Conservation (phyloP, 2,797 vertebrate species). For the Coendou prehensilis region DNA sequence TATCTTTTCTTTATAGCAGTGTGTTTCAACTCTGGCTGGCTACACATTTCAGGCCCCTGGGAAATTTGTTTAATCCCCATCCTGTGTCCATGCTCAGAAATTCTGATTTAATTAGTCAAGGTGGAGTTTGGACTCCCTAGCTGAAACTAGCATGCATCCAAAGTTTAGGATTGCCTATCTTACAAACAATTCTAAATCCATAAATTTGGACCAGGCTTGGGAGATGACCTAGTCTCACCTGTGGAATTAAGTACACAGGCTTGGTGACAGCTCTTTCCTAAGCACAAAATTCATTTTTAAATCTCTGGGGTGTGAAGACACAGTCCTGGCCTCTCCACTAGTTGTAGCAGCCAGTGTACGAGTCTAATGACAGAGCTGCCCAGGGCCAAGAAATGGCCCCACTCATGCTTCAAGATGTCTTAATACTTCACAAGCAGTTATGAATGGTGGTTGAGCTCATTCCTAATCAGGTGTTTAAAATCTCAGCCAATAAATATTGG, state of each 20-base stretch:
- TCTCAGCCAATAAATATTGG: slow-evolving; percentile 63
- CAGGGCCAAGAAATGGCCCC: background rate
- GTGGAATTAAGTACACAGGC: background rate
- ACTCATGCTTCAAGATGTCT: background rate
- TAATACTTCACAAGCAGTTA: background rate
- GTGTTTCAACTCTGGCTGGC: background rate
- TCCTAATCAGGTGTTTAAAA: slow-evolving; percentile 53
- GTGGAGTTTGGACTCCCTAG: background rate
- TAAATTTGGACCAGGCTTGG: background rate
- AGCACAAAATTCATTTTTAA: background rate
- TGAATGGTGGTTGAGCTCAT: background rate
- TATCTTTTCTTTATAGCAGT: background rate
- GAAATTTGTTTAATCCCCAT: background rate
- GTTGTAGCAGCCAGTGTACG: background rate
- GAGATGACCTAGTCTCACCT: background rate
- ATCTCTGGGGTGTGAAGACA: background rate
- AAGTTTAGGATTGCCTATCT: background rate
- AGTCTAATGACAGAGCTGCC: background rate
- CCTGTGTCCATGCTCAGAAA: background rate
- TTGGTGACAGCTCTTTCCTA: background rate
- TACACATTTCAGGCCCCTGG: background rate
- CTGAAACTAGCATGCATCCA: background rate
- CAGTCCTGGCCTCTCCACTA: background rate
- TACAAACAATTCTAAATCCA: background rate
- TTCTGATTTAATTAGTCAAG: background rate